phyloP scores from a whole-genome alignment of 2,888 invertebrate species.

The Spodoptera littoralis region DNA sequence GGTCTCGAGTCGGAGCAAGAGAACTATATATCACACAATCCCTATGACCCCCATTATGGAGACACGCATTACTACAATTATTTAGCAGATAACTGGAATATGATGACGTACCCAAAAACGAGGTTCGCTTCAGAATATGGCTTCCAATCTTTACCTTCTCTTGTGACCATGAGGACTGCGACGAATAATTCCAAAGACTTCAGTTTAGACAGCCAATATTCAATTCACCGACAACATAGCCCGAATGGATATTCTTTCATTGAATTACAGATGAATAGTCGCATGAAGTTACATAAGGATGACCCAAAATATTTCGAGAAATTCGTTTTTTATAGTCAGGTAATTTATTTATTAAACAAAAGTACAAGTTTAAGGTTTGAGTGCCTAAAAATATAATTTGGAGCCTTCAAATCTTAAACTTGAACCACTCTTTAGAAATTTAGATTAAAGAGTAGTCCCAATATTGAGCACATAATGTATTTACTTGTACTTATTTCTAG shows the following conservation, averaged over 20 bases:
- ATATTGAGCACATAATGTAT: not conserved
- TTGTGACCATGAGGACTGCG: constrained; percentile 90
- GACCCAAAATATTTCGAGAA: constrained; percentile 89
- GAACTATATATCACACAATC: constrained; percentile 93
- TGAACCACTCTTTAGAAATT: no score
- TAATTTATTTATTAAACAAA: constrained; percentile 66
- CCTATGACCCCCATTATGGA: constrained; percentile 94
- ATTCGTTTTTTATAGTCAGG: constrained; percentile 95
- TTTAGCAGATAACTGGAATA: constrained; percentile 93
- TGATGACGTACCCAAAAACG: constrained; percentile 92
- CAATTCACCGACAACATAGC: constrained; percentile 96
- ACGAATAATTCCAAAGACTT: constrained; percentile 86
- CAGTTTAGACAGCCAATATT: constrained; percentile 88
- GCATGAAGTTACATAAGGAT: constrained; percentile 89
- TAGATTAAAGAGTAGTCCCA: no score
- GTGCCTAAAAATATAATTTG: no score
- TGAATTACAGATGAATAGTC: constrained; percentile 88
- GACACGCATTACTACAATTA: constrained; percentile 98
- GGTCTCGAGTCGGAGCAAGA: constrained; percentile 92
- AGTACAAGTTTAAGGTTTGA: no score
- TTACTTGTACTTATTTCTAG: constrained; percentile 77
- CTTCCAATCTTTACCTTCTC: constrained; percentile 95
- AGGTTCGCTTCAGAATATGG: constrained; percentile 99
- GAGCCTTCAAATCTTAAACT: no score
- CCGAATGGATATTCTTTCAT: constrained; percentile 92